Conservation (phyloP, 2,797 vertebrate genomes). For the Enteromius anoplus region DNA sequence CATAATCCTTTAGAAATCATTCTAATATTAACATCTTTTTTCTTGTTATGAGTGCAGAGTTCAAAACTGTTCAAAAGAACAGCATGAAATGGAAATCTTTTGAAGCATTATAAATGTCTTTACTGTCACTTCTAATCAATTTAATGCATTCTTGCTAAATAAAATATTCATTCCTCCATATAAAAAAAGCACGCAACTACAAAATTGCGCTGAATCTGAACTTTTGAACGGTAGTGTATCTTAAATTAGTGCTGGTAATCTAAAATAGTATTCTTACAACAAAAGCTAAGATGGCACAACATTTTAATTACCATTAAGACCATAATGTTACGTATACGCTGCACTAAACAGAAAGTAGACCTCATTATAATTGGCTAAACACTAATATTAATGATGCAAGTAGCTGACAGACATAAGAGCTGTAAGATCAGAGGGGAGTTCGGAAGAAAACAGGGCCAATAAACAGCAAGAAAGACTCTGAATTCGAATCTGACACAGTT, state of each 20-base stretch:
- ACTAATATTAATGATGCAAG: not conserved
- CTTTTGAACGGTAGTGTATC: not conserved
- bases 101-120: not conserved
- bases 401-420: slow-evolving; percentile 10
- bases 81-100: not conserved
- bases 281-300: not conserved
- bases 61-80: not conserved
- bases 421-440: slow-evolving; percentile 2
- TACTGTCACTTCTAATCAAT: not conserved
- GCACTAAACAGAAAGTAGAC: not conserved
- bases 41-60: not conserved
- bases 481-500: slow-evolving; percentile 59
- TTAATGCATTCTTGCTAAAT: not conserved
- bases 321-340: not conserved
- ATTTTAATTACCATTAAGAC: not conserved
- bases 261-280: not conserved
- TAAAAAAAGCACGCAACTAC: not conserved
- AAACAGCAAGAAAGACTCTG: slow-evolving; percentile 24
- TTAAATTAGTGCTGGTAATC: not conserved
- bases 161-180: not conserved
- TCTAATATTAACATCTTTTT: not conserved
- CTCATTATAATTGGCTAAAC: slow-evolving; percentile 8
- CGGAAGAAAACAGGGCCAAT: slow-evolving; percentile 10
- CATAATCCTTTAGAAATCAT: not conserved
- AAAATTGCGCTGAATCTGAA: not conserved